These are phyloP conservation scores for Danaus melanippus DNA, from an alignment of 1,140 invertebrate species.

Conservation along the genomic window DNA sequence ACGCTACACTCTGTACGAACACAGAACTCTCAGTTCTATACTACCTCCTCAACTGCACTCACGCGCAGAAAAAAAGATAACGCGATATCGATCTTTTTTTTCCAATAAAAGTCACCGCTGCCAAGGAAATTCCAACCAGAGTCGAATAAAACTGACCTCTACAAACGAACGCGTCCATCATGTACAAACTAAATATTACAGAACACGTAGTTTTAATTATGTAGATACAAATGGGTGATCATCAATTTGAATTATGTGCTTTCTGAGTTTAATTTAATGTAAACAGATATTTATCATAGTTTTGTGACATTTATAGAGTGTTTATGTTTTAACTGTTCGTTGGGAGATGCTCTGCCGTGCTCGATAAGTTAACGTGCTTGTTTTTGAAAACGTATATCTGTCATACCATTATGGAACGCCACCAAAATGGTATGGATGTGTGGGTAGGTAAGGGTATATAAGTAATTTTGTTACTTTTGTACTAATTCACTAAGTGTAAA, in stretches of 20 bases:
- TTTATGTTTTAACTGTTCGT: conserved; percentile 38
- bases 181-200: conserved; percentile 58
- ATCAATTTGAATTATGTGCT: conserved; percentile 61
- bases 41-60: conserved; percentile 68
- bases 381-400: conserved; percentile 15
- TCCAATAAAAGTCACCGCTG: conserved; percentile 54
- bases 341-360: conserved; percentile 25
- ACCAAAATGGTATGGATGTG: conserved; percentile 73
- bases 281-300: conserved; percentile 59
- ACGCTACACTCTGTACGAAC: conserved; percentile 44
- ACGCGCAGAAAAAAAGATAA: conserved; percentile 71
- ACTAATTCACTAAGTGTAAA: conserved; percentile 10
- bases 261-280: conserved; percentile 57
- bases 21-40: conserved; percentile 68
- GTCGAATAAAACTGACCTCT: conserved; percentile 55
- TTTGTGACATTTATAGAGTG: conserved; percentile 54
- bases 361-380: conserved; percentile 29
- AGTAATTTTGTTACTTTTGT: conserved; percentile 40
- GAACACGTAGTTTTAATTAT: conserved; percentile 66
- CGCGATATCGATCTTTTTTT: conserved; percentile 66
- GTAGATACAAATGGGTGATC: conserved; percentile 61
- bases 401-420: conserved; percentile 70
- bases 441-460: conserved; percentile 73
- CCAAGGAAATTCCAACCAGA: conserved; percentile 52
- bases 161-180: conserved; percentile 55